These are phyloP conservation scores for Pheosia gnoma DNA, from an alignment of 2,888 invertebrate species.

Conservation along the genomic window DNA sequence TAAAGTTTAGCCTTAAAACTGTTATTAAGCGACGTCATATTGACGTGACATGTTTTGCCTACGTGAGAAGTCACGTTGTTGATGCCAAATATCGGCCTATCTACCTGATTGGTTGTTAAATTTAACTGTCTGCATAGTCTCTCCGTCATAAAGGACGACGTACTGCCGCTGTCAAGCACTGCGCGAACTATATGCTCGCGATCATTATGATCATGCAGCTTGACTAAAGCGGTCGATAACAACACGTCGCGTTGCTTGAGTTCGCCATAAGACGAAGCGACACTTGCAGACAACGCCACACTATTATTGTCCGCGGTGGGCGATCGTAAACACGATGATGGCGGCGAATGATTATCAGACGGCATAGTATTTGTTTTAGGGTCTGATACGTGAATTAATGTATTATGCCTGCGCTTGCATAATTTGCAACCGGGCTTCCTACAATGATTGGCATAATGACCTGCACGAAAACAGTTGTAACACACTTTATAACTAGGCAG, in stretches of 20 bases:
- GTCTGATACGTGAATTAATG: constrained; percentile 14
- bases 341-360: neutral
- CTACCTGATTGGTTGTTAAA: constrained; percentile 7
- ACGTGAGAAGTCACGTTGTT: constrained; percentile 21
- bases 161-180: constrained; percentile 19
- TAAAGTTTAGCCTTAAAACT: constrained; percentile 9
- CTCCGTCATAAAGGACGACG: constrained; percentile 20
- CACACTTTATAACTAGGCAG: constrained; percentile 27
- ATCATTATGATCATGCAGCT: constrained; percentile 14
- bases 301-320: neutral
- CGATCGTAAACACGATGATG: neutral
- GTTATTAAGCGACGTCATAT: constrained; percentile 17
- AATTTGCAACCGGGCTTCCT: constrained; percentile 18
- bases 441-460: constrained; percentile 28
- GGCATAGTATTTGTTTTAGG: neutral
- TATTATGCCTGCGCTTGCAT: constrained; percentile 18
- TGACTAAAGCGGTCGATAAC: constrained; percentile 23
- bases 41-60: constrained; percentile 19
- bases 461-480: constrained; percentile 27
- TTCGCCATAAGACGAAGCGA: neutral
- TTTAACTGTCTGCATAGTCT: constrained; percentile 15
- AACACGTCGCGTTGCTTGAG: constrained; percentile 1
- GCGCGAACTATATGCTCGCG: constrained; percentile 15
- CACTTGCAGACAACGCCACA: constrained; percentile 6
- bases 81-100: constrained; percentile 23